Evolutionary conservation across 2,797 vertebrate genomes (phyloP), one percentile per base, ranked within the genome.

Genomic region (Microctenopoma lineatum): DNA sequence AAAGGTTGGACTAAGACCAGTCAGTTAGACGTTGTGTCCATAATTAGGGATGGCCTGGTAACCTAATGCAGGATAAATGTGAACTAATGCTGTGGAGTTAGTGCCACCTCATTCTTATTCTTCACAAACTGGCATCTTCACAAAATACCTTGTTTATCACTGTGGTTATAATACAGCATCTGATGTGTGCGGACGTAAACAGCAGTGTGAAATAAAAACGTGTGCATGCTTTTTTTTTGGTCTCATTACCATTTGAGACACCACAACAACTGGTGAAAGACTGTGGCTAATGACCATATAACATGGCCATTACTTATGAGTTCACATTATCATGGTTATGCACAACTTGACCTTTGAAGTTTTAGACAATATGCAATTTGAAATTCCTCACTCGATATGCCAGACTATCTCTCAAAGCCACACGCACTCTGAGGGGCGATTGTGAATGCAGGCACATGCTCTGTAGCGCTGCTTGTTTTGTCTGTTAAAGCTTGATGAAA

Each of bases 281-380:
- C 63, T 75, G 70, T 79, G 65, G 58, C 75, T 75, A 79, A 86
- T 77, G 29, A 64, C 58, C 73, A 57, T 72, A 60, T 44, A 73
- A 76, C 62, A 46, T 26, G 52, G 74, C 73, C 74, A 80, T 80
- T 75, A 72, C 80, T 73, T 71, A 69, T 54, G 77, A 80, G 62
- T 59, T 3, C 3, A 32, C 27, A 69, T 77, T 83, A 79, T 83
- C 48, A 42, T 42, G 42, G 70, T 45, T 70, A 64, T 0, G 25
- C 77, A 75, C 73, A 77, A 70, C 73, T 64, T 79, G 64, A 77
- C 70, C 68, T 86, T 78, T 86, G 68, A 75, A 82, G 76, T 68
- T 26, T 70, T 52, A 38, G 67, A 68, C 73, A 75, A 75, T 73
- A 65, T 75, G 79, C 68, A 81, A 81, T 84, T 84, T 73, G 56